These are phyloP conservation scores for Lamprotornis superbus DNA, from an alignment of 2,113 vertebrate species.

Conservation along the genomic window DNA sequence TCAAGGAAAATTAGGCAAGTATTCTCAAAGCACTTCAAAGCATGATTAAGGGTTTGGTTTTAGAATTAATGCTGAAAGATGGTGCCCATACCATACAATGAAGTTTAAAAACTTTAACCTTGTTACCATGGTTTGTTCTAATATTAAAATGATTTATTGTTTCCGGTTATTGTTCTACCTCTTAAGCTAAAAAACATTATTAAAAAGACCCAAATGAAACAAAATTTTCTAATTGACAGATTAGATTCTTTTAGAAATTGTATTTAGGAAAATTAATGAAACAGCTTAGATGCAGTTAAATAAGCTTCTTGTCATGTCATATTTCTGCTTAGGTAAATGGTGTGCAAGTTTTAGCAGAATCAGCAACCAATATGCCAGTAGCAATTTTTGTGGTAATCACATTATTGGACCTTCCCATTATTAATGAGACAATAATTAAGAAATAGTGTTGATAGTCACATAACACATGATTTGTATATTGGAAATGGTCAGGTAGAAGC, in stretches of 20 bases:
- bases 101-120: neutral
- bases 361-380: conserved; percentile 79
- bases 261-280: conserved; percentile 74
- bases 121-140: neutral
- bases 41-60: neutral
- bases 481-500: conserved; percentile 71
- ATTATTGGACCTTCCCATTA: conserved; percentile 78
- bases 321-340: conserved; percentile 81
- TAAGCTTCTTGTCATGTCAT: conserved; percentile 81
- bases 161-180: neutral
- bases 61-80: conserved; percentile 2
- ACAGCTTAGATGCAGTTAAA: conserved; percentile 77
- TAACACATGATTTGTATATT: conserved; percentile 78
- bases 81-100: neutral
- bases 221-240: neutral
- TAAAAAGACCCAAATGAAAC: neutral
- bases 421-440: conserved; percentile 91
- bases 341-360: conserved; percentile 80
- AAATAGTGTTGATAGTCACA: conserved; percentile 80
- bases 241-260: neutral
- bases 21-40: conserved; percentile 1
- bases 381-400: conserved; percentile 77
- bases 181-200: neutral
- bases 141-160: neutral
- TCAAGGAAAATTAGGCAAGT: neutral